Base-by-base conservation (phyloP, 2,113 vertebrate genomes). In the Triplophysa tibetana region DNA sequence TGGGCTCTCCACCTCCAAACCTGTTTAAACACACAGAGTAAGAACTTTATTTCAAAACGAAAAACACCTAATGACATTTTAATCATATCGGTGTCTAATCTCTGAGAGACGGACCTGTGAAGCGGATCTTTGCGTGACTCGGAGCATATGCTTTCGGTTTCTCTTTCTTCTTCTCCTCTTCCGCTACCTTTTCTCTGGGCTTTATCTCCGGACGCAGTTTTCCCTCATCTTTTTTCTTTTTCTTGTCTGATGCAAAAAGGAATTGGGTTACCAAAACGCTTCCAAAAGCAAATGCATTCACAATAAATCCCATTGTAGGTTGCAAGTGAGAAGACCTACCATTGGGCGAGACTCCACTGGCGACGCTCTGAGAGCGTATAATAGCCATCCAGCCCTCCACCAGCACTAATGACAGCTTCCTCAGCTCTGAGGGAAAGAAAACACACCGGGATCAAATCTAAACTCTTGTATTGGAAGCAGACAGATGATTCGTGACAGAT, bases 371-470 rank as follows among this genome's bases (percentile, higher is more conserved):
- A 33, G 96, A 97, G 17, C 96, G 95, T 79, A 98, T 98, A 12
- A 94, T 95, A 0, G 94, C 95, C 97, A 98, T 98, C 96, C 97
- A 98, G 75, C 96, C 95, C 0, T 95, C 95, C n/a, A 98, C 96
- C 0, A 98, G 91, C 78, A 97, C 93, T 0, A 93, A 91, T 0
- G 96, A 95, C 74, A 98, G 81, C 83, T 96, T 96, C 74, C 95
- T 93, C 69, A 98, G 88, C 3, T 98, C 97, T 98, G 84, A 6
- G 7, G 70, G 58, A 70, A 33, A 81, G 70, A 54, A 72, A 23
- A 67, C 19, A 58, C 65, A 69, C 67, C 48, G 5, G 13, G 73
- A 63, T 75, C 10, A 75, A 19, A 63, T 16, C 21, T 48, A 41
- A 63, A 43, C 38, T 48, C 14, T 16, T n/a, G 54, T 14, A 11